Base-by-base conservation (phyloP, 2,797 vertebrate species). In the Rhinichthys osculus region DNA sequence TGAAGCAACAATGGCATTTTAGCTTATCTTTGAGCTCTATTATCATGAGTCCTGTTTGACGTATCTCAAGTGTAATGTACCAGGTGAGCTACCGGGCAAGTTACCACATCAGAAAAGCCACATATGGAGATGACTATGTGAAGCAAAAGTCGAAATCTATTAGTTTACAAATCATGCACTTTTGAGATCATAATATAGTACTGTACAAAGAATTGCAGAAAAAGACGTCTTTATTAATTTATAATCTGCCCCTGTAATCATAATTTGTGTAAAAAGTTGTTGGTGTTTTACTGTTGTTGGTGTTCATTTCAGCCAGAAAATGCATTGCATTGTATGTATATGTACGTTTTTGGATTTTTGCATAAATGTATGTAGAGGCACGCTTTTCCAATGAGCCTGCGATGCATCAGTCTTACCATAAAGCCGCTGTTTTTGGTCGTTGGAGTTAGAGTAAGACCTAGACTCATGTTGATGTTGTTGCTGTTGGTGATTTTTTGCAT, bases 401-500 rank as follows among this genome's bases (percentile, higher is more conserved):
- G n/a, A n/a, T 1, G 57, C 10, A n/a, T 27, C 33, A 67, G 30
- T 30, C 93, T 79, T 93, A 97, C 96, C 89, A 97, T 93, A 94
- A 97, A 97, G 86, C 95, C 95, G 77, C 92, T 92, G 0, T 93
- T 95, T 88, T 91, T 93, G 87, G 89, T 33, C 66, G 93, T 96
- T 80, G 94, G 93, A 59, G 92, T 92, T 70, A 97, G 92, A 10
- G 96, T 97, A 88, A 97, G 90, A 33, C 97, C 96, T 47, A 97
- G 93, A 82, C 94, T 97, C 97, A 97, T 97, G 83, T 96, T 94
- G 76, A 94, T 90, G 85, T 96, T 96, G 89, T 96, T 92, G 84
- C 42, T 50, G 89, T 96, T 95, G 5, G 94, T 94, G 82, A 97
- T 95, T 77, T 93, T 93, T 88, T 95, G 91, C 79, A 97, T 93